These are phyloP conservation scores for Eriosoma lanigerum DNA, from an alignment of 1,140 invertebrate species.

Conservation along the genomic window DNA sequence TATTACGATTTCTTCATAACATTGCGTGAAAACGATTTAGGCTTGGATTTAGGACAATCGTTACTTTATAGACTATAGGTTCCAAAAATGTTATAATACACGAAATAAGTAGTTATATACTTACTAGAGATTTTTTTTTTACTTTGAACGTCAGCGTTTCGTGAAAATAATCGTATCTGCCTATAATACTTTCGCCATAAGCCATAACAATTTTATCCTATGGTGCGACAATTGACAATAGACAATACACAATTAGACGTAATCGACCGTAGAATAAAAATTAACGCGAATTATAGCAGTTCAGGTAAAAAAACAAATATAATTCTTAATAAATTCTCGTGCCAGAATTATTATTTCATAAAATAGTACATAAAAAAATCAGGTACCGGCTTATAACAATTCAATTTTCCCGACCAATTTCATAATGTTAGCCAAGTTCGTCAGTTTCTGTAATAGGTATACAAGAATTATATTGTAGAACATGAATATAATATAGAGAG, in stretches of 20 bases:
- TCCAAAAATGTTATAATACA: background rate
- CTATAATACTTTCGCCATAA: background rate
- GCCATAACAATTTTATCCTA: background rate
- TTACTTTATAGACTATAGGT: background rate
- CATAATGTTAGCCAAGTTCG: too few relatives aligned
- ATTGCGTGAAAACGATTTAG: slow-evolving; percentile 29
- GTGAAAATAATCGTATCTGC: background rate
- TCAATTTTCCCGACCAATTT: too few relatives aligned
- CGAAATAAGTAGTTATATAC: background rate
- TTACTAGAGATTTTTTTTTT: background rate
- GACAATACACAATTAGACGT: slow-evolving; percentile 17
- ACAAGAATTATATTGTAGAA: too few relatives aligned
- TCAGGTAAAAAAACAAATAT: background rate
- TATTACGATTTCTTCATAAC: background rate
- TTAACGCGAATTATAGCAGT: background rate
- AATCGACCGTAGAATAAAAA: slow-evolving; percentile 6
- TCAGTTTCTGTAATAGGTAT: too few relatives aligned
- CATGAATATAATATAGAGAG: too few relatives aligned
- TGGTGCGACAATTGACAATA: background rate
- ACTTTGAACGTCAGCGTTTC: background rate
- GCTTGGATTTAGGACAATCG: slow-evolving; percentile 13
- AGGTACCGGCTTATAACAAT: too few relatives aligned
- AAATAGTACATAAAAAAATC: background rate
- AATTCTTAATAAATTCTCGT: too few relatives aligned
- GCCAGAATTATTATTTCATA: background rate